A percentile compares a stretch with the other conserved stretches of the same genome.
Conservation (phyloP, 2,113 vertebrate genomes). For the Propithecus coquereli region DNA sequence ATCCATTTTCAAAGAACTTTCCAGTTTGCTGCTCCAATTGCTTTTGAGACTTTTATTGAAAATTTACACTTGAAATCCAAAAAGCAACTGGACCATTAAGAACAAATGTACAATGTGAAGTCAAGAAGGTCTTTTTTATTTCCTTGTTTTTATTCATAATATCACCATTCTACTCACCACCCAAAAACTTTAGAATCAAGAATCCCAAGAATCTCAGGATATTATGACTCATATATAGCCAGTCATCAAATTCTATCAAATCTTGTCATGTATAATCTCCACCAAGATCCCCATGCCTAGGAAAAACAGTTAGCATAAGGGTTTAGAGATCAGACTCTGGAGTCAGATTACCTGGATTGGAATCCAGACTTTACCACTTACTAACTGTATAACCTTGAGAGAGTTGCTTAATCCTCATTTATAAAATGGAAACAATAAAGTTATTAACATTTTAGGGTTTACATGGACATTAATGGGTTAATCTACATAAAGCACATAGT, state of each 20-base stretch:
- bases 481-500: background rate
- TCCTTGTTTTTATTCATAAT: background rate
- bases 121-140: background rate
- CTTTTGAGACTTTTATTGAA: conserved; percentile 10
- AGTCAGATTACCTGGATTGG: background rate
- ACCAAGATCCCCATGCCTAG: background rate
- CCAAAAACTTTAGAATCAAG: background rate
- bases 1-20: background rate
- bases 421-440: conserved; percentile 21
- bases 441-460: background rate
- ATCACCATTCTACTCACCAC: background rate
- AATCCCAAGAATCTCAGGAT: background rate
- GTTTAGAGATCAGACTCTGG: background rate
- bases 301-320: background rate
- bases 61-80: conserved; percentile 5
- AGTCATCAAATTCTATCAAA: background rate
- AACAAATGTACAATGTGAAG: background rate
- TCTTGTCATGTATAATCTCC: background rate
- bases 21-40: conserved; percentile 9
- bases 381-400: background rate
- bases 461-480: background rate
- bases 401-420: background rate
- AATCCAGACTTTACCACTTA: background rate
- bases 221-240: background rate
- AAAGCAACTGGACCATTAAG: background rate